Conservation (phyloP, 2,888 invertebrate genomes). For the Drosophila colorata region DNA sequence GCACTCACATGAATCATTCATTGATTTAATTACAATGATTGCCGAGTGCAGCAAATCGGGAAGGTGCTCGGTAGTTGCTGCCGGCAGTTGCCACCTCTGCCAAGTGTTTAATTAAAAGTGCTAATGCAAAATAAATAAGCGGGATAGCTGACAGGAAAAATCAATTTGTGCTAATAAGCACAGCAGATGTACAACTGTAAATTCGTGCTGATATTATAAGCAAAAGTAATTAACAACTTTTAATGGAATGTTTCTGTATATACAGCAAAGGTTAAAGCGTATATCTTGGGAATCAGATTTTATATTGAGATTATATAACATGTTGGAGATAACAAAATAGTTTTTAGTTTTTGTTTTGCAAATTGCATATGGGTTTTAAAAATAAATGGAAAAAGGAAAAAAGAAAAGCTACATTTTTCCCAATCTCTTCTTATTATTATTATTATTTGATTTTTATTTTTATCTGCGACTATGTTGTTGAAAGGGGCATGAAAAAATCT, state of each 20-base stretch:
- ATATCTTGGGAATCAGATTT: too few relatives aligned
- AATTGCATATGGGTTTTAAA: background rate
- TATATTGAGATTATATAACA: too few relatives aligned
- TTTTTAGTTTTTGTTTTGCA: background rate
- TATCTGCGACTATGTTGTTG: too few relatives aligned
- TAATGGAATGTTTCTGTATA: constrained; percentile 8
- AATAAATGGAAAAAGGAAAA: background rate
- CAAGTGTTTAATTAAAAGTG: constrained; percentile 78
- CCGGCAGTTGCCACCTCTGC: constrained; percentile 39
- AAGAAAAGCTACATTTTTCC: too few relatives aligned
- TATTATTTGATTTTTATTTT: too few relatives aligned
- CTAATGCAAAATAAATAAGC: constrained; percentile 81
- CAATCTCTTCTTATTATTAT: background rate
- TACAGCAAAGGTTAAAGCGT: background rate
- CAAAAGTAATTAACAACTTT: constrained; percentile 16
- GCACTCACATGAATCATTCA: constrained; percentile 81
- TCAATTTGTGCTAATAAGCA: constrained; percentile 77
- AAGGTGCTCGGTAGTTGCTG: constrained; percentile 26
- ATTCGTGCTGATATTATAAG: constrained; percentile 34
- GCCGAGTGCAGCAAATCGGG: constrained; percentile 50
- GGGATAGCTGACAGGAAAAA: constrained; percentile 66
- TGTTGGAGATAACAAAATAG: too few relatives aligned
- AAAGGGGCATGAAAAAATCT: background rate
- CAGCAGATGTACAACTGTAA: constrained; percentile 41
- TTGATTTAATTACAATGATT: constrained; percentile 81